Evolutionary conservation across 1,140 invertebrate genomes (phyloP).

Genomic region (Pachyrhynchus sulphureomaculatus): DNA sequence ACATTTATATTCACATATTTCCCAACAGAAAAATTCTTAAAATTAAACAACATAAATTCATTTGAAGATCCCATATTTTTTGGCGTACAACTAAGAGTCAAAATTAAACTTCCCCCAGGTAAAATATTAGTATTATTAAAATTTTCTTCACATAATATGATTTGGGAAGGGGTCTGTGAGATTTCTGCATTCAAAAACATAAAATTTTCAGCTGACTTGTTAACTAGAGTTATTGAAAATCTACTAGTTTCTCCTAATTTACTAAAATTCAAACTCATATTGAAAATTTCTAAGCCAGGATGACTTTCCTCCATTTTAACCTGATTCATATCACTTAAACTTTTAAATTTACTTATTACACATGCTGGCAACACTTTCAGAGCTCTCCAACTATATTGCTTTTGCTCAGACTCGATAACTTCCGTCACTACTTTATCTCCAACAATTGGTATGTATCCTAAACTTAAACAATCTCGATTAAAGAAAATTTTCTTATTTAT

Average conservation of each 20-base stretch:
- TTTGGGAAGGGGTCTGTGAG: conserved; percentile 8
- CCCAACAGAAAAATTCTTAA: conserved; percentile 59
- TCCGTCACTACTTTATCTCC: conserved; percentile 62
- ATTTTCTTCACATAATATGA: conserved; percentile 18
- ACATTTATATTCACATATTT: conserved; percentile 57
- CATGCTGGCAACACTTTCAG: conserved; percentile 54
- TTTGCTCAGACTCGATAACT: conserved; percentile 69
- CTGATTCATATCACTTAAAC: conserved; percentile 11
- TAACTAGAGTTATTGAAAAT: conserved; percentile 41
- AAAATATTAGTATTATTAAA: conserved; percentile 46
- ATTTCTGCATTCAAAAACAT: conserved; percentile 34
- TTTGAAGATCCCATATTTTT: conserved; percentile 59
- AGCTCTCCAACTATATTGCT: conserved; percentile 60
- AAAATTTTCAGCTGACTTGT: conserved; percentile 34
- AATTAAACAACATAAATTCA: conserved; percentile 62
- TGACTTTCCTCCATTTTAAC: conserved; percentile 34
- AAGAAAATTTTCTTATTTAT: conserved; percentile 60
- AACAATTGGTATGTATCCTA: conserved; percentile 56
- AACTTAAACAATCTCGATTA: conserved; percentile 54
- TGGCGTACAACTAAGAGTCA: conserved; percentile 54
- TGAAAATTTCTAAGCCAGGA: conserved; percentile 43
- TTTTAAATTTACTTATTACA: conserved; percentile 35
- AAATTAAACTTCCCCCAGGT: conserved; percentile 44
- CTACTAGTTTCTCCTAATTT: conserved; percentile 48
- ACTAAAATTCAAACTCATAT: conserved; percentile 42